Conservation (phyloP, 2,888 invertebrate species). For the Sinodicranocentrus sp. region DNA sequence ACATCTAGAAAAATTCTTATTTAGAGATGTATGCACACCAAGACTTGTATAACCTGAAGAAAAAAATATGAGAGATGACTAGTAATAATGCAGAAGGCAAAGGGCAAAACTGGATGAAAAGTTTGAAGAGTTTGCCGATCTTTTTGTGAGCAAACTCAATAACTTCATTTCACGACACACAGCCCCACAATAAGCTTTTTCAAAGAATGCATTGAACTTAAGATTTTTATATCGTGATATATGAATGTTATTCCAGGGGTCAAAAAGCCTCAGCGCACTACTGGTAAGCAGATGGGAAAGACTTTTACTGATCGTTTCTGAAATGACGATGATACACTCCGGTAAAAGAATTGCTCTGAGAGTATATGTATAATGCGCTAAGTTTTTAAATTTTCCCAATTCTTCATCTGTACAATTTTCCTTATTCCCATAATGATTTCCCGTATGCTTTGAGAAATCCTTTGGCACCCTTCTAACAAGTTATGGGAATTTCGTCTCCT, state of each 20-base stretch:
- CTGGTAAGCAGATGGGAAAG: background rate
- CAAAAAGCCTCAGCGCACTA: background rate
- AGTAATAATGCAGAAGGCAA: constrained; percentile 5
- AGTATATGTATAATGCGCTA: background rate
- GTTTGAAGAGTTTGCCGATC: constrained; percentile 18
- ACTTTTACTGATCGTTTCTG: background rate
- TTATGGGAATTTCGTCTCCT: too few species aligned
- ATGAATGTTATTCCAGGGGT: background rate
- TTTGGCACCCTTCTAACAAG: too few species aligned
- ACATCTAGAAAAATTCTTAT: too few species aligned
- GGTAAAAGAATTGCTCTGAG: background rate
- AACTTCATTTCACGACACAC: too few species aligned
- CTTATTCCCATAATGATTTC: too few species aligned
- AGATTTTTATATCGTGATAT: too few species aligned
- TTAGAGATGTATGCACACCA: background rate
- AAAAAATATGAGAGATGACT: background rate
- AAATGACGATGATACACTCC: constrained; percentile 2
- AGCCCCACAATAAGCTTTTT: too few species aligned
- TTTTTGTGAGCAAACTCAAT: too few species aligned
- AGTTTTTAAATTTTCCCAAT: constrained; percentile 4
- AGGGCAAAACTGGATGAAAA: constrained; percentile 3
- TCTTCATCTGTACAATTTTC: background rate
- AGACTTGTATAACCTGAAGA: too few species aligned
- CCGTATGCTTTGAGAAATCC: too few species aligned
- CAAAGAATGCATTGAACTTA: too few species aligned